A percentile compares a stretch with the other conserved stretches of the same genome.
These are phyloP conservation scores for Meles meles DNA, from an alignment of 2,113 vertebrate species.

Conservation along the genomic window DNA sequence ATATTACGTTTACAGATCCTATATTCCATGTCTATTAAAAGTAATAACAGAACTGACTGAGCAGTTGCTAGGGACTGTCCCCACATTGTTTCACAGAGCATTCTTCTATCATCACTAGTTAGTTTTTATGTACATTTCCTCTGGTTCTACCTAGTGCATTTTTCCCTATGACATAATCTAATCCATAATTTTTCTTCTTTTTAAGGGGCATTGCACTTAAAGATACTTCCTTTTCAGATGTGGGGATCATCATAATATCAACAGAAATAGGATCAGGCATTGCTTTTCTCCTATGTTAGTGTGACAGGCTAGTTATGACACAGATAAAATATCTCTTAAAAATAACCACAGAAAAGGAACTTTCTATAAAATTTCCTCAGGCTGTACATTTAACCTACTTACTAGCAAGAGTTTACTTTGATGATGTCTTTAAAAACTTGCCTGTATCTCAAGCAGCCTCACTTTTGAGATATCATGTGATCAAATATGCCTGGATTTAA, in stretches of 20 bases:
- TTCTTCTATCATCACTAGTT: neutral
- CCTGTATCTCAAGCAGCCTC: neutral
- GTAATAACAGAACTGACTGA: neutral
- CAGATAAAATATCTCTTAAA: conserved; percentile 1
- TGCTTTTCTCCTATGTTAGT: neutral
- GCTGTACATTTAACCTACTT: neutral
- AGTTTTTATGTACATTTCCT: neutral
- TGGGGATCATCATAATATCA: neutral
- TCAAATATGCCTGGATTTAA: neutral
- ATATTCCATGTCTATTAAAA: neutral
- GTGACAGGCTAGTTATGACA: neutral
- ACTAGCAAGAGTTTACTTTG: neutral
- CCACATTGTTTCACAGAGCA: fast-evolving
- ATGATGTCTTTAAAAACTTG: neutral
- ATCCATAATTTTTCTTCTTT: neutral
- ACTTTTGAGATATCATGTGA: neutral
- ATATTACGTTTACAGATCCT: neutral
- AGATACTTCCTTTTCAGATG: neutral
- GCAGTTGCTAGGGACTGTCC: fast-evolving
- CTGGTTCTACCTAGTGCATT: neutral
- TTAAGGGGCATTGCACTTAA: neutral
- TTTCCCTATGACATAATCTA: neutral
- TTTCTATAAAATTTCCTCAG: conserved; percentile 27
- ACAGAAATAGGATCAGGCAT: neutral
- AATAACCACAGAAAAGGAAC: neutral